These are phyloP conservation scores for Caloenas nicobarica DNA, from an alignment of 2,113 vertebrate species.

Conservation along the genomic window DNA sequence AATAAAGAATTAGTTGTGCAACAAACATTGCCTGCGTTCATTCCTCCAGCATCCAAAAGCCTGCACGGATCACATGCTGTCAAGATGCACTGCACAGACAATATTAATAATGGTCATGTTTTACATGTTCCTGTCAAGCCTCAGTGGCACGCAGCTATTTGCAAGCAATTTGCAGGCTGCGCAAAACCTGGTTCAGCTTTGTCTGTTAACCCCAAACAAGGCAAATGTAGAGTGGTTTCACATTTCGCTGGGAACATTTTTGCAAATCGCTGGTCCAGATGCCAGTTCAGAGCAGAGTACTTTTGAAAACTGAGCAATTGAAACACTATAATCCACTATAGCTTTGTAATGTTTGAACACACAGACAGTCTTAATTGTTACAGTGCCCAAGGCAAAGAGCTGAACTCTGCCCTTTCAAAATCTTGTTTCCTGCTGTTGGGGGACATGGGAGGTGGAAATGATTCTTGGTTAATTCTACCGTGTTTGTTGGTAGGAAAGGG, in stretches of 20 bases:
- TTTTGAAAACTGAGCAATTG: background rate
- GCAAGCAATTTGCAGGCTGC: background rate
- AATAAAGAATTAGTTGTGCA: background rate
- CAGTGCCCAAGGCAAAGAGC: background rate
- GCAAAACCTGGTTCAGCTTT: background rate
- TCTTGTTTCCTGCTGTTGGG: background rate
- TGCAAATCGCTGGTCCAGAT: background rate
- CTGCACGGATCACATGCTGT: background rate
- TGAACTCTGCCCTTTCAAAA: slow-evolving; percentile 1
- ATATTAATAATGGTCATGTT: background rate
- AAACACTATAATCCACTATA: background rate
- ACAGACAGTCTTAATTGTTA: background rate
- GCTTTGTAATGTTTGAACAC: background rate
- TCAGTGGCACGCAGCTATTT: background rate
- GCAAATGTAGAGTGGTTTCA: background rate
- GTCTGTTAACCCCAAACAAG: background rate
- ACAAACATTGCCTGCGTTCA: background rate
- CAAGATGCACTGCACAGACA: background rate
- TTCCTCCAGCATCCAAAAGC: background rate
- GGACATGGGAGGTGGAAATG: background rate
- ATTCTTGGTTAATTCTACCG: background rate
- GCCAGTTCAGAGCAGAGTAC: background rate
- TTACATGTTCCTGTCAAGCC: background rate
- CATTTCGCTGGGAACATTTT: background rate
- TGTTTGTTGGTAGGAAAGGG: background rate